Evolutionary conservation across 2,888 invertebrate species (phyloP).

Genomic region (Drosophila formosana): DNA sequence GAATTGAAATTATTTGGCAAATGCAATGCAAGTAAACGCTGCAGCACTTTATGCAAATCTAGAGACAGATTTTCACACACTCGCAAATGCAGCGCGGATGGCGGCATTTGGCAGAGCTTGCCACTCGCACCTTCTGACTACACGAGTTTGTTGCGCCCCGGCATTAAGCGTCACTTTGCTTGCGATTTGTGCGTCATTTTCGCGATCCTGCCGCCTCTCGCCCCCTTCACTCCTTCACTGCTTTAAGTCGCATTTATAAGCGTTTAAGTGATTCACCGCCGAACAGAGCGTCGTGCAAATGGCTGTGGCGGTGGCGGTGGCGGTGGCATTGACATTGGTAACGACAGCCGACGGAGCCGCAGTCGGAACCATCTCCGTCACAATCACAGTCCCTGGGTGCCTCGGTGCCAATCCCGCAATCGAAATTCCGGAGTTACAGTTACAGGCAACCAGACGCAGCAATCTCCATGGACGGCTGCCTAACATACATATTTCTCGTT

Average conservation of each 20-base stretch:
- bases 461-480: slow-evolving; percentile 5
- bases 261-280: slow-evolving; percentile 59
- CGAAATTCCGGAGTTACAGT: background rate
- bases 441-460: background rate
- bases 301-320: slow-evolving; percentile 26
- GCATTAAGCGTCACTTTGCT: slow-evolving; percentile 48
- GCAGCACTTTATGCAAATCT: slow-evolving; percentile 66
- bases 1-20: slow-evolving; percentile 70
- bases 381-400: background rate
- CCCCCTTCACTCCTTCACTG: background rate
- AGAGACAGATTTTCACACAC: slow-evolving; percentile 53
- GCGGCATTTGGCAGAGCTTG: too few species aligned
- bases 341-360: background rate
- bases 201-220: background rate
- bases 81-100: slow-evolving; percentile 12
- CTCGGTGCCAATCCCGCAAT: background rate
- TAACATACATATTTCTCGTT: background rate
- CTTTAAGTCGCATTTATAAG: slow-evolving; percentile 33
- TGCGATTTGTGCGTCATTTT: slow-evolving; percentile 47
- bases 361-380: background rate
- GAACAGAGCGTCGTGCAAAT: slow-evolving; percentile 27
- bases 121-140: slow-evolving; percentile 11
- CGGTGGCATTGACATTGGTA: slow-evolving; percentile 4
- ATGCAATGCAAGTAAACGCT: slow-evolving; percentile 28
- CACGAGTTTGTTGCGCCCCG: slow-evolving; percentile 29